phyloP scores from a whole-genome alignment of 1,140 invertebrate species.

The Ridgeia piscesae region DNA sequence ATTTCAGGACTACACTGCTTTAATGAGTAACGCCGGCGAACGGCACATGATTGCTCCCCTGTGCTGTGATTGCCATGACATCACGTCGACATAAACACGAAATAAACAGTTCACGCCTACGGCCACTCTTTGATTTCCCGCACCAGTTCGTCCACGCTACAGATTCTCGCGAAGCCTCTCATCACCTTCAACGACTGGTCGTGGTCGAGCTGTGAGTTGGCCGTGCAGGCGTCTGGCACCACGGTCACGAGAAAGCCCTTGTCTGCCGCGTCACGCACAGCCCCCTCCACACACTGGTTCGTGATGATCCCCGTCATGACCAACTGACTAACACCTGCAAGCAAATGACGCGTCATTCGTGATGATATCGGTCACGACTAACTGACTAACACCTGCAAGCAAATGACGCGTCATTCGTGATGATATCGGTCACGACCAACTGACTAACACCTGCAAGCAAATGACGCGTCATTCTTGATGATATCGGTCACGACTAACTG shows the following conservation, averaged over 20 bases:
- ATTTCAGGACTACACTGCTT: background rate
- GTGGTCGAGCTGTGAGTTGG: background rate
- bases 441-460: no score
- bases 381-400: no score
- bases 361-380: no score
- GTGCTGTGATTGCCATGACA: background rate
- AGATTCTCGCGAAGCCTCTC: slow-evolving; percentile 11
- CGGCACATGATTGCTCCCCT: background rate
- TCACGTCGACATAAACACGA: background rate
- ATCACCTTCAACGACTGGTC: background rate
- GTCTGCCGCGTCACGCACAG: slow-evolving; percentile 24
- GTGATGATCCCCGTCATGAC: slow-evolving; percentile 20
- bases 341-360: background rate
- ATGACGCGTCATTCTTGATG: no score
- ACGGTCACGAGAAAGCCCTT: slow-evolving; percentile 17
- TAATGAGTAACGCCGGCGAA: background rate
- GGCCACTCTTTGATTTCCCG: background rate
- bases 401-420: no score
- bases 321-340: slow-evolving; percentile 18
- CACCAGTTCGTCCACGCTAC: background rate
- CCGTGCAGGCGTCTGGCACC: background rate
- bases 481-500: no score
- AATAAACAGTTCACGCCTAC: background rate
- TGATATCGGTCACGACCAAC: no score
- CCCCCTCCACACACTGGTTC: slow-evolving; percentile 19